Conservation (phyloP, 2,113 vertebrate genomes). For the Cervus canadensis region DNA sequence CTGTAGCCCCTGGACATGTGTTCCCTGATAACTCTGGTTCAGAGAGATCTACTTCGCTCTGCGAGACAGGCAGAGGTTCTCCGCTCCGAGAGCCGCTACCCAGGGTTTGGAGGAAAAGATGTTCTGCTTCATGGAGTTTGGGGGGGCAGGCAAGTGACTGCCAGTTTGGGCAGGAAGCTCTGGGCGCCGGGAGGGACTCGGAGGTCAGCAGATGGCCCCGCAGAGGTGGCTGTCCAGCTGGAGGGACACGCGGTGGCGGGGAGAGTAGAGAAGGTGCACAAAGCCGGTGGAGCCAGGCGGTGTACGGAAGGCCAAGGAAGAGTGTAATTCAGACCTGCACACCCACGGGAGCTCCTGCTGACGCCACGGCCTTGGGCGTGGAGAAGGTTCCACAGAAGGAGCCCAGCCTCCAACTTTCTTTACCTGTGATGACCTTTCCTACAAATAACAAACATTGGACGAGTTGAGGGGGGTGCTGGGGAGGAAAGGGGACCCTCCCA, state of each 20-base stretch:
- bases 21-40: not conserved
- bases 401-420: no score
- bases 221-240: rapidly evolving
- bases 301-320: rapidly evolving
- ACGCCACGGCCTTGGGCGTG: rapidly evolving
- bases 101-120: rapidly evolving
- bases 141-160: not conserved
- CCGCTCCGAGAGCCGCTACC: rapidly evolving
- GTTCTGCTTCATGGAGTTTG: rapidly evolving
- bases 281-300: rapidly evolving
- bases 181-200: rapidly evolving
- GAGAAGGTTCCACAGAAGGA: no score
- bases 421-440: not conserved
- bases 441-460: rapidly evolving
- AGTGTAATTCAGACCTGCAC: rapidly evolving
- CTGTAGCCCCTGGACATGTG: not conserved
- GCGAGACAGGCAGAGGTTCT: rapidly evolving
- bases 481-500: not conserved
- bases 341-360: rapidly evolving
- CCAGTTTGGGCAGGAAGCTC: not conserved
- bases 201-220: not conserved
- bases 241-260: rapidly evolving
- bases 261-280: rapidly evolving
- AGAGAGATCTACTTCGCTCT: not conserved
- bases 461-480: rapidly evolving